Percentiles rank a stretch among this genome's conserved stretches.
Conservation (phyloP, 2,113 vertebrate species). For the Carlito syrichta region DNA sequence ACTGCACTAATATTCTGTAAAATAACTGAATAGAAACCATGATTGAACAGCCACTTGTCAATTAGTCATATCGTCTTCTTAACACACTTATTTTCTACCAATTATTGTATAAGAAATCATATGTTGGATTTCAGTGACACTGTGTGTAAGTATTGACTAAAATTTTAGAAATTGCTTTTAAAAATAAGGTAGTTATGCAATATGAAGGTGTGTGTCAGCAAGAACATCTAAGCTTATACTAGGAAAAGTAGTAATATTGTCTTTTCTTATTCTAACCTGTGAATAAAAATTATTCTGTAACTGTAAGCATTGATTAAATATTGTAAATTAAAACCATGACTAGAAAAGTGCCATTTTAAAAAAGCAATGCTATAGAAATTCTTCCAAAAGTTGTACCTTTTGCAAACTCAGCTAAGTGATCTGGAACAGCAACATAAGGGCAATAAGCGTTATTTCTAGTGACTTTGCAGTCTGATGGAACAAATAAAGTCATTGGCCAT, state of each 20-base stretch:
- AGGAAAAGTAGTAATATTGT: background rate
- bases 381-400: background rate
- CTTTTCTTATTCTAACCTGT: background rate
- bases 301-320: background rate
- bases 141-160: background rate
- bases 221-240: background rate
- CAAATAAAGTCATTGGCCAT: background rate
- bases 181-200: background rate
- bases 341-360: background rate
- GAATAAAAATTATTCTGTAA: background rate
- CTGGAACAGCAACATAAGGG: background rate
- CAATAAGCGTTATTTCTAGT: background rate
- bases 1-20: conserved; percentile 44
- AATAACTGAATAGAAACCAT: conserved; percentile 31
- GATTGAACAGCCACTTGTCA: background rate
- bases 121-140: background rate
- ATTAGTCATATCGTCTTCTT: conserved; percentile 14
- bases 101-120: background rate
- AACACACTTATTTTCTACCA: conserved; percentile 19
- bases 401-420: background rate
- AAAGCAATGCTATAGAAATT: background rate
- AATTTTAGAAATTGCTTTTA: background rate
- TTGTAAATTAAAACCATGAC: background rate
- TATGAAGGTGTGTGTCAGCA: background rate
- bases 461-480: background rate